Percentiles rank a stretch among this genome's conserved stretches.
Evolutionary conservation across 2,888 invertebrate species (phyloP).

Genomic region (Tipula helvola): DNA sequence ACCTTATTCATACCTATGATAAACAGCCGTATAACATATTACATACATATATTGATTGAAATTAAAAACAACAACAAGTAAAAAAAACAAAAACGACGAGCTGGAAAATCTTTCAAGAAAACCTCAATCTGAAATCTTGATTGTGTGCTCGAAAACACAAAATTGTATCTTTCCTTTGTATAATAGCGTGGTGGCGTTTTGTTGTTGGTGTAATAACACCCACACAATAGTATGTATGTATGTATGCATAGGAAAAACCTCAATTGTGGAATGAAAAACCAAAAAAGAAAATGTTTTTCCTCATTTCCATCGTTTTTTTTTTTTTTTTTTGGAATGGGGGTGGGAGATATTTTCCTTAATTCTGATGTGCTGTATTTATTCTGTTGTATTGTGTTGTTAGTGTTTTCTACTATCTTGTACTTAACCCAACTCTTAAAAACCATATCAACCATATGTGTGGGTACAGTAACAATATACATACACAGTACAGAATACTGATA

Average conservation of each 20-base stretch:
- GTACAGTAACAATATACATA: no score
- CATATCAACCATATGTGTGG: neutral
- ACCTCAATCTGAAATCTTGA: neutral
- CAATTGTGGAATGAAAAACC: neutral
- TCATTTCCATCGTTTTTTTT: neutral
- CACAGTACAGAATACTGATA: neutral
- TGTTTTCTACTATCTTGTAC: neutral
- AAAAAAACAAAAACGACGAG: neutral
- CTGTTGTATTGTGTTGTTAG: neutral
- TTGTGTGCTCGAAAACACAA: neutral
- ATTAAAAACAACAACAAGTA: neutral
- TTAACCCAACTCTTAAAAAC: neutral
- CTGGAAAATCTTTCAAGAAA: neutral
- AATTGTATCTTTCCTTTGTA: neutral
- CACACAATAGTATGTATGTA: neutral
- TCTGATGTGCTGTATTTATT: neutral
- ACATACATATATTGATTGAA: neutral
- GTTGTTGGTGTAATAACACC: neutral
- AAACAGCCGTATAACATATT: neutral
- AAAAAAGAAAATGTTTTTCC: neutral
- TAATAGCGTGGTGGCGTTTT: neutral
- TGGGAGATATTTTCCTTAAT: neutral
- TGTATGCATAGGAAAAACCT: neutral
- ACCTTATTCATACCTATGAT: neutral
- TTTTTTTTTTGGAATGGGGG: neutral